Base-by-base conservation (phyloP, 2,113 vertebrate species). In the Hystrix brachyura region DNA sequence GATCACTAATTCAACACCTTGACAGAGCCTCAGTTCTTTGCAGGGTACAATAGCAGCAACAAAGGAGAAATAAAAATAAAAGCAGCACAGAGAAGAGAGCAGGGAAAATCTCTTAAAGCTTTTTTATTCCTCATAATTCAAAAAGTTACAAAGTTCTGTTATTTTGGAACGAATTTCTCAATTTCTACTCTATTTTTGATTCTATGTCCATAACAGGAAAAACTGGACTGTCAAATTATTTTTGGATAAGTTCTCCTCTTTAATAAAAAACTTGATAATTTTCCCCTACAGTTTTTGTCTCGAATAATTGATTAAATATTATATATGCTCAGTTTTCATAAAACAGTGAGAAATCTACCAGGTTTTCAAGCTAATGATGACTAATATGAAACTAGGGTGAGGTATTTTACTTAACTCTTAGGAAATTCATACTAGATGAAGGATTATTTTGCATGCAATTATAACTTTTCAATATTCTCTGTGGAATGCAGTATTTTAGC, bases 1-100 rank as follows among this genome's bases (percentile, higher is more conserved):
- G 85, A 88, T 94, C 62, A 55, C 65, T 97, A 97, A 97, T 97
- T 97, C 94, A 97, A 90, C 64, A 95, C 71, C 21, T 51, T 92
- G 53, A 97, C 87, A 87, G 59, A 92, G 27, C 43, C 43, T 92
- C 80, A 57, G 1, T 87, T 94, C 74, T 97, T 90, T 76, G 7
- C 53, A 81, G 15, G 7, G 80, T 65, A 84, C 64, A 94, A 55
- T 71, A 65, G 21, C 48, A 43, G 38, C 71, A 97, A 92, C 76
- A 88, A 95, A 94, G 13, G 27, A 17, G 48, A 93, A 92, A 89
- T 57, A 89, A 93, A 94, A 97, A 92, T 95, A 96, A 93, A 94
- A 71, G 43, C 14, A 89, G 21, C 84, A 46, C 91, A 76, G 48
- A 95, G 38, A 90, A 57, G 64, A 94, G 17, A 87, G 38, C 8